Conservation (phyloP, 64 coral and sea anemone species). For the Porites lutea region DNA sequence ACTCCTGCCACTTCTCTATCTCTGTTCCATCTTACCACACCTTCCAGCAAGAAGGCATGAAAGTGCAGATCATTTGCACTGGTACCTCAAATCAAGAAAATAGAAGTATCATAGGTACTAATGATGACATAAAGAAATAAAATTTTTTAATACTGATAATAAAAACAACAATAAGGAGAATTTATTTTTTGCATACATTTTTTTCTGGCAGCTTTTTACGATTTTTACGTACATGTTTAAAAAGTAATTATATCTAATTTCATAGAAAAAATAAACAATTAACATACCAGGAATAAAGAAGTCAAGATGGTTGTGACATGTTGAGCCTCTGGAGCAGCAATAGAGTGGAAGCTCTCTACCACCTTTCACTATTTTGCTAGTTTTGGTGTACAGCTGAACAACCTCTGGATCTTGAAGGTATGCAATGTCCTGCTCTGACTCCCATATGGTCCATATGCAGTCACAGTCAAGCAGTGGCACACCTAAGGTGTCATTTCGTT, state of each 20-base stretch:
- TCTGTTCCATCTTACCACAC: too few relatives aligned
- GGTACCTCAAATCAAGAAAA: slow-evolving; percentile 14
- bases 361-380: slow-evolving; percentile 34
- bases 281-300: slow-evolving; percentile 72
- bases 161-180: too few relatives aligned
- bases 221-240: background rate
- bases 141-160: background rate
- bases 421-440: slow-evolving; percentile 12
- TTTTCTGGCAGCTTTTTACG: too few relatives aligned
- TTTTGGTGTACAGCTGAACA: slow-evolving; percentile 49
- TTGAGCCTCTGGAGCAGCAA: slow-evolving; percentile 69
- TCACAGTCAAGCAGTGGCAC: slow-evolving; percentile 63
- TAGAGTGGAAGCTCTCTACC: slow-evolving; percentile 24
- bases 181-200: too few relatives aligned
- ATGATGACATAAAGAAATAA: background rate
- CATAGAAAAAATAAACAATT: background rate
- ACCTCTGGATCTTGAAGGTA: slow-evolving; percentile 71
- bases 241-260: background rate
- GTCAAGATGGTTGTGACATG: slow-evolving; percentile 60
- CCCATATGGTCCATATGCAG: slow-evolving; percentile 49
- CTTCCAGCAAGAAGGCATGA: too few relatives aligned
- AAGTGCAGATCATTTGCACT: too few relatives aligned
- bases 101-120: background rate
- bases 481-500: slow-evolving; percentile 63
- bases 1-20: background rate